phyloP scores from a whole-genome alignment of 2,797 vertebrate species.

The Pelodytes ibericus region DNA sequence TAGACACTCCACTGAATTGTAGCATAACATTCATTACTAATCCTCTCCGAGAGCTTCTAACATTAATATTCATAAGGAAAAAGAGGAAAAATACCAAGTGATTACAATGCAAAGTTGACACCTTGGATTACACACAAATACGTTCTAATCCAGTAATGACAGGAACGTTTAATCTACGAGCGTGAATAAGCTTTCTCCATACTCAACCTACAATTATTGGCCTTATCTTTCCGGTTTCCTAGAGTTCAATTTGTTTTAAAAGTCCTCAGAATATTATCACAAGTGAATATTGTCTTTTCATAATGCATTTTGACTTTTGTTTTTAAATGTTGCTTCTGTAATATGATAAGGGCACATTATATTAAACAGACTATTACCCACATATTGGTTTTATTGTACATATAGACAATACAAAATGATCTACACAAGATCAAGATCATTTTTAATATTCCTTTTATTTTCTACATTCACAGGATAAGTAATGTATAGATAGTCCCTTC shows the following conservation, averaged over 20 bases:
- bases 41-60: not conserved
- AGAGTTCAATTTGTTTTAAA: not conserved
- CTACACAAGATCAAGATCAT: no score
- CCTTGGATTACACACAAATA: slow-evolving; percentile 18
- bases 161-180: slow-evolving; percentile 10
- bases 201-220: slow-evolving; percentile 10
- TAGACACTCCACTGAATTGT: no score
- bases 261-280: not conserved
- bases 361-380: no score
- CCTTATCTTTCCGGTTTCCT: not conserved
- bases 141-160: slow-evolving; percentile 28
- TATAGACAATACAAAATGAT: no score
- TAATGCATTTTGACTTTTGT: no score
- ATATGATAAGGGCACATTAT: no score
- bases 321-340: no score
- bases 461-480: no score
- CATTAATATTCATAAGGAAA: slow-evolving; percentile 18
- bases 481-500: no score
- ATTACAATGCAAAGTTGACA: slow-evolving; percentile 16
- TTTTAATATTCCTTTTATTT: no score
- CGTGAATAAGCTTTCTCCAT: not conserved
- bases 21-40: not conserved
- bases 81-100: slow-evolving; percentile 24
- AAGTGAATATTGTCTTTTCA: no score
- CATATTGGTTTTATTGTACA: no score